Evolutionary conservation across 2,113 vertebrate genomes (phyloP).

Genomic region (Columba janthina): DNA sequence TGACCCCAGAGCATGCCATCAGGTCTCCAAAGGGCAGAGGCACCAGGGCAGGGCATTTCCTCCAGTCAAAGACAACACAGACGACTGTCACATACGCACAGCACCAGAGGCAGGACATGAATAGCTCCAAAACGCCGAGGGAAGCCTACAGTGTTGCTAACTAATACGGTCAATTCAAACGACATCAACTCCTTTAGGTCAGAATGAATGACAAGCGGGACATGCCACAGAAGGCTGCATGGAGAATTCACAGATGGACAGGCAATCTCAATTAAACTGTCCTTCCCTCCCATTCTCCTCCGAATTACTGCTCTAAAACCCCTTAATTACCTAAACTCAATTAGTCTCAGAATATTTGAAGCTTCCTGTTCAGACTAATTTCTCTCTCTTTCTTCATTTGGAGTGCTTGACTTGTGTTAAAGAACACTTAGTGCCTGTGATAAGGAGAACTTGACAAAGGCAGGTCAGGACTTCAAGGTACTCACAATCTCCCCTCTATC

Average conservation of each 20-base stretch:
- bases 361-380: slow-evolving; percentile 53
- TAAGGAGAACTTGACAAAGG: slow-evolving; percentile 20
- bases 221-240: slow-evolving; percentile 2
- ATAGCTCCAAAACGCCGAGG: neutral
- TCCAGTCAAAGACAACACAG: neutral
- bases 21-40: neutral
- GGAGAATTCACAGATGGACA: slow-evolving; percentile 54
- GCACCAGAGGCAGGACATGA: neutral
- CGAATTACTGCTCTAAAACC: slow-evolving; percentile 50
- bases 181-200: slow-evolving; percentile 19
- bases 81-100: neutral
- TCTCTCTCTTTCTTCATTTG: slow-evolving; percentile 35
- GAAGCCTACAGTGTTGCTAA: neutral
- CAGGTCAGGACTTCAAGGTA: slow-evolving; percentile 10
- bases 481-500: neutral
- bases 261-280: slow-evolving; percentile 54
- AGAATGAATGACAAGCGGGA: slow-evolving; percentile 26
- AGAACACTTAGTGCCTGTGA: slow-evolving; percentile 33
- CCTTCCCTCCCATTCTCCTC: slow-evolving; percentile 40
- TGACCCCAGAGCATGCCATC: neutral
- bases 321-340: slow-evolving; percentile 57
- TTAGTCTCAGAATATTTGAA: slow-evolving; percentile 56
- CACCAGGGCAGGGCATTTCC: neutral
- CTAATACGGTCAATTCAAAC: slow-evolving; percentile 39
- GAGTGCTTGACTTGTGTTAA: slow-evolving; percentile 42